Evolutionary conservation across 2,113 vertebrate genomes (phyloP).

Genomic region (Microcebus lehilahytsara): DNA sequence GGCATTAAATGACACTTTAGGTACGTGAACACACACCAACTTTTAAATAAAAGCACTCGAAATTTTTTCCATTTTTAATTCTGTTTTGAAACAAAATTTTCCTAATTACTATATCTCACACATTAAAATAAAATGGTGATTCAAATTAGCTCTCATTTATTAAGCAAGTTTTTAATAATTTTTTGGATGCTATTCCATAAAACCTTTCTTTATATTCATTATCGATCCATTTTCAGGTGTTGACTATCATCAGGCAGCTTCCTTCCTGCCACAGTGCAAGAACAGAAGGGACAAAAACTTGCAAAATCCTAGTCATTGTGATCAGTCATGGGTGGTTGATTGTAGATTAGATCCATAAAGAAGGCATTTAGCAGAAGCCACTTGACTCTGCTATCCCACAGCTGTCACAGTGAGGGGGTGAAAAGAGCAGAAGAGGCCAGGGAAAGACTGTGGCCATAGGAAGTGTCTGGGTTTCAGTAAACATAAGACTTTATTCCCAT

Average conservation of each 20-base stretch:
- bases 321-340: background rate
- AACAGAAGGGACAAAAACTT: background rate
- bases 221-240: background rate
- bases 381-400: background rate
- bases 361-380: background rate
- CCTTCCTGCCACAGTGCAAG: background rate
- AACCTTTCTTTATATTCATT: background rate
- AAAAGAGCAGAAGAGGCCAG: background rate
- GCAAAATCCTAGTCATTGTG: background rate
- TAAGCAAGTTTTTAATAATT: background rate
- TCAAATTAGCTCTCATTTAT: background rate
- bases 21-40: background rate
- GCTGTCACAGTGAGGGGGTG: no score
- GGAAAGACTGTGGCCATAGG: background rate
- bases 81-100: background rate
- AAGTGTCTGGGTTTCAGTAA: background rate
- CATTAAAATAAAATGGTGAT: background rate
- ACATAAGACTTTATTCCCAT: background rate
- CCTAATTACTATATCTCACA: background rate
- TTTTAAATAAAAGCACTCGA: background rate
- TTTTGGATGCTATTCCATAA: background rate
- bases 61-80: background rate
- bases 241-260: background rate
- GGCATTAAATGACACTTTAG: background rate
- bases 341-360: background rate